Evolutionary conservation across 2,888 invertebrate genomes (phyloP).

Genomic region (Anthrax anthrax): DNA sequence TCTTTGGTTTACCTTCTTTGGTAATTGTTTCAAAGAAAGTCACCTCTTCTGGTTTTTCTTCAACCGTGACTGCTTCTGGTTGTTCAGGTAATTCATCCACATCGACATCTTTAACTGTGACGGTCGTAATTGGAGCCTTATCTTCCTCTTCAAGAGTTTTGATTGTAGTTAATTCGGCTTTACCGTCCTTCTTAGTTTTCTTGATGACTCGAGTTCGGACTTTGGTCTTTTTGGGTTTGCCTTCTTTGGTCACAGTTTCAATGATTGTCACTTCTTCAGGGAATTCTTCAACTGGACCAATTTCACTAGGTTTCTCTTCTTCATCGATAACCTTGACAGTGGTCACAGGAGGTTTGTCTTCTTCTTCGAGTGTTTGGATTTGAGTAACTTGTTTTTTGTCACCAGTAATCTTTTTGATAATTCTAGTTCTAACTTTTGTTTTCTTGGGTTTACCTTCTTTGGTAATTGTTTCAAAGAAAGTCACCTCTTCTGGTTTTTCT

Average conservation of each 20-base stretch:
- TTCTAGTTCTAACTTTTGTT: slow-evolving; percentile 19
- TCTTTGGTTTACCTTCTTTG: slow-evolving; percentile 18
- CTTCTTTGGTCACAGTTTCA: slow-evolving; percentile 28
- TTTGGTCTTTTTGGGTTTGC: slow-evolving; percentile 22
- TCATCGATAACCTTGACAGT: slow-evolving; percentile 20
- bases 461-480: slow-evolving; percentile 13
- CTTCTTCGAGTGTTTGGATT: slow-evolving; percentile 28
- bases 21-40: slow-evolving; percentile 15
- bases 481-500: slow-evolving; percentile 21
- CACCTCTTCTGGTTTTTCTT: slow-evolving; percentile 12
- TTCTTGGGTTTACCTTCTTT: slow-evolving; percentile 21
- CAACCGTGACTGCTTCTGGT: neutral
- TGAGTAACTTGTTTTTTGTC: slow-evolving; percentile 27
- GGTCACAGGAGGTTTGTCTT: slow-evolving; percentile 26
- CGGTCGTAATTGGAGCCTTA: slow-evolving; percentile 23
- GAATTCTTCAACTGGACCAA: slow-evolving; percentile 11
- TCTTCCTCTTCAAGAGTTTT: slow-evolving; percentile 22
- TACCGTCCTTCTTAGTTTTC: slow-evolving; percentile 24
- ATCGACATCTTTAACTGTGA: slow-evolving; percentile 22
- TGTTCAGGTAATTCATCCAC: slow-evolving; percentile 13
- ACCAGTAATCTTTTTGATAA: slow-evolving; percentile 10
- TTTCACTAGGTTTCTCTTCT: slow-evolving; percentile 14
- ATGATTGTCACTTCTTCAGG: slow-evolving; percentile 29
- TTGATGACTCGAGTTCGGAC: slow-evolving; percentile 26
- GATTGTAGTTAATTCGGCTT: slow-evolving; percentile 24